These are phyloP conservation scores for Leptodirus hochenwartii DNA, from an alignment of 2,888 invertebrate genomes.

Conservation along the genomic window DNA sequence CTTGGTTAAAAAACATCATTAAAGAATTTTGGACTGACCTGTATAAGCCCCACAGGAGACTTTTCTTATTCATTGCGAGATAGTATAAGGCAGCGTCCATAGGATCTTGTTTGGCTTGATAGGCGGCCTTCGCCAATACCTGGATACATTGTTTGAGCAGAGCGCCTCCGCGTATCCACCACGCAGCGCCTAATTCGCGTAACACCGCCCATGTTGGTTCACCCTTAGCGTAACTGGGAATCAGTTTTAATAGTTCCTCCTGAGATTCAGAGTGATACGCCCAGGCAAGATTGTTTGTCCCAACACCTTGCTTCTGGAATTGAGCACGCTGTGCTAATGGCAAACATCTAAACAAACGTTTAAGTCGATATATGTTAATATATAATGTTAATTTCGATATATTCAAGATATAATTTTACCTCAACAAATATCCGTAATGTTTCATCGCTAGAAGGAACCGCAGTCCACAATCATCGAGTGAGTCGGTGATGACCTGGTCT, in stretches of 20 bases:
- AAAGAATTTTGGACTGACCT: too few species aligned
- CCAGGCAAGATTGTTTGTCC: conserved; percentile 90
- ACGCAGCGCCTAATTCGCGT: conserved; percentile 79
- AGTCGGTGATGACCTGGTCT: conserved; percentile 46
- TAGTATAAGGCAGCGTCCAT: conserved; percentile 96
- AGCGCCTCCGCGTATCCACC: conserved; percentile 85
- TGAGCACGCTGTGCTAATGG: conserved; percentile 76
- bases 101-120: conserved; percentile 82
- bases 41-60: conserved; percentile 88
- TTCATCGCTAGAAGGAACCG: conserved; percentile 93
- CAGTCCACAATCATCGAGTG: conserved; percentile 92
- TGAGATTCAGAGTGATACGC: conserved; percentile 98
- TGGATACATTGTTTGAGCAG: conserved; percentile 73
- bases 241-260: conserved; percentile 77
- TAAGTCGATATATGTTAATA: not conserved
- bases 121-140: conserved; percentile 85
- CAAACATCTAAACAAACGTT: conserved; percentile 44
- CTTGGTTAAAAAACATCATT: too few species aligned
- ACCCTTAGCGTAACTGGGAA: conserved; percentile 74
- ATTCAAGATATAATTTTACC: conserved; percentile 13
- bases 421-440: conserved; percentile 84
- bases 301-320: conserved; percentile 72
- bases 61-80: conserved; percentile 96
- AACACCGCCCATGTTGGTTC: conserved; percentile 80
- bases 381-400: not conserved